Conservation (phyloP, 2,113 vertebrate genomes). For the Furnarius figulus region DNA sequence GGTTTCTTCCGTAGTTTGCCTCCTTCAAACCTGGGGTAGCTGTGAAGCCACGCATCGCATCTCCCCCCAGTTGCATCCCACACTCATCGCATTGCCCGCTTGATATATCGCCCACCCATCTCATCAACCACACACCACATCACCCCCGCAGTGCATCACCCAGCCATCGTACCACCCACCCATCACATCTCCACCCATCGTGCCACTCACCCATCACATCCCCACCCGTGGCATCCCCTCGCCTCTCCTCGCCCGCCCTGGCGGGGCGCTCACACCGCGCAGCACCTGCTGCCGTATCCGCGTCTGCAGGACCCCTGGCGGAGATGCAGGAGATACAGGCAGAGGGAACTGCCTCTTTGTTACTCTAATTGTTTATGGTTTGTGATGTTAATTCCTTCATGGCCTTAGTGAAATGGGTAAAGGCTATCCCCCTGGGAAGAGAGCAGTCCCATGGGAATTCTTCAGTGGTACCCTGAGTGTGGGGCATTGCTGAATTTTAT, state of each 20-base stretch:
- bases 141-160: not conserved
- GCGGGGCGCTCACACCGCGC: accelerated
- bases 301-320: not conserved
- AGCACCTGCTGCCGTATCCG: accelerated
- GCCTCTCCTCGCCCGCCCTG: too few species aligned
- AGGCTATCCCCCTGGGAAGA: not conserved
- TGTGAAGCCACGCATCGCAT: not conserved
- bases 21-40: not conserved
- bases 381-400: accelerated
- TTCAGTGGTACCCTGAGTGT: not conserved
- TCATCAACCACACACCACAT: too few species aligned
- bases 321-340: not conserved
- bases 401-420: not conserved
- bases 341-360: not conserved
- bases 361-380: not conserved
- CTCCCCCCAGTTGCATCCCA: not conserved
- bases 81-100: not conserved
- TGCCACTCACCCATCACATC: too few species aligned
- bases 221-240: not conserved
- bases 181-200: not conserved
- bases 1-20: not conserved
- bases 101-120: too few species aligned
- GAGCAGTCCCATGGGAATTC: not conserved
- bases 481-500: not conserved
- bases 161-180: not conserved